Base-by-base conservation (phyloP, 2,888 invertebrate genomes). In the Drosophila falleni region DNA sequence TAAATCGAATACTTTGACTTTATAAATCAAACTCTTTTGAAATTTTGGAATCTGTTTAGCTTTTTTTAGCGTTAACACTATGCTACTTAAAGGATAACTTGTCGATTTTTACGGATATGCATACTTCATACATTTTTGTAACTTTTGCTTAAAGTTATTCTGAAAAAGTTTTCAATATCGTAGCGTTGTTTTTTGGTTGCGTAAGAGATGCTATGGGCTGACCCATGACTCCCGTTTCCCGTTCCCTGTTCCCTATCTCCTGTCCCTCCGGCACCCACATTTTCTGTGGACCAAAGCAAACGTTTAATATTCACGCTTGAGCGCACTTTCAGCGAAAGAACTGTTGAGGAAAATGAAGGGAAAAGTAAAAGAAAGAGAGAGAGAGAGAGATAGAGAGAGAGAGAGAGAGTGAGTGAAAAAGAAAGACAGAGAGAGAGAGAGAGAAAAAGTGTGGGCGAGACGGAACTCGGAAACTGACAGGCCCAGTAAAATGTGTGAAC, bases 241-340 rank as follows among this genome's bases (percentile, higher is more conserved):
- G 46, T 33, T 13, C 11, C 23, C 11, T 23, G 42, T 19, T 8
- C 33, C 19, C 31, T 13, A n/a, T 26, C 4, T n/a, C 9, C 33
- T 13, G 4, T 6, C 13, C 29, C 10, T 29, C 15, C 33, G 33
- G 19, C 33, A 42, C 42, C 10, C 16, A 42, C 55, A 42, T 29
- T 60, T 49, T 49, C 41, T 64, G 55, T 56, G 71, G 37, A 37
- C 65, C 68, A 82, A 62, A 76, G 80, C 87, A 88, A 86, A 80
- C 90, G 84, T 89, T 89, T 86, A 89, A 86, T 85, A 89, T 89
- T 87, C 87, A 83, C 86, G 87, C 89, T 79, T 87, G 90, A 89
- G 87, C 84, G 89, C 78, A 69, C 62, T 86, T 78, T 71, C 60
- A 71, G 73, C 58, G 44, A 61, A 49, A 33, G 59, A 56, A 46